Conservation (phyloP, 2,888 invertebrate species). For the Leptopilina syphax region DNA sequence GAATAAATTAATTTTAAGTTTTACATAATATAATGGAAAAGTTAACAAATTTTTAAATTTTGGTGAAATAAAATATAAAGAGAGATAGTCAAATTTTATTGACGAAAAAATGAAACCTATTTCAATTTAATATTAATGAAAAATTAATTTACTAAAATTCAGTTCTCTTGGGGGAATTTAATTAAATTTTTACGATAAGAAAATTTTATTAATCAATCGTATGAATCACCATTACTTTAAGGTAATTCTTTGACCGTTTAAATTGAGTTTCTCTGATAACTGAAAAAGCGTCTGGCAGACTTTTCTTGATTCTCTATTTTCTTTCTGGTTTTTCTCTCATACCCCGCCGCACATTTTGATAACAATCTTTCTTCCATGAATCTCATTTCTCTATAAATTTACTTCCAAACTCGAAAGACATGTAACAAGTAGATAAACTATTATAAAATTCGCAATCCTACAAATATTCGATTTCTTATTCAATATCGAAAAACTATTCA, state of each 20-base stretch:
- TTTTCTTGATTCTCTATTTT: background rate
- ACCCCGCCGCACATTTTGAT: background rate
- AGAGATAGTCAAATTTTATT: no score
- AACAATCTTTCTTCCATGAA: constrained; percentile 3
- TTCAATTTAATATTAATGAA: no score
- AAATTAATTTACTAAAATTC: no score
- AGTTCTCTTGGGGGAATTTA: no score
- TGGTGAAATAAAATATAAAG: no score
- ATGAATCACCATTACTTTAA: background rate
- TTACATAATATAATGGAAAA: no score
- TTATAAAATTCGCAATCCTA: background rate
- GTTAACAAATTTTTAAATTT: no score
- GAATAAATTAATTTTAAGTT: no score
- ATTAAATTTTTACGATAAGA: no score
- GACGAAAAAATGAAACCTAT: no score
- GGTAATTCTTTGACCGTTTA: background rate
- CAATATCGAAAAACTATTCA: background rate
- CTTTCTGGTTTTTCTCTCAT: constrained; percentile 1
- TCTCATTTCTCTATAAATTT: constrained; percentile 9
- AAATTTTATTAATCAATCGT: background rate
- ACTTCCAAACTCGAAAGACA: constrained; percentile 9
- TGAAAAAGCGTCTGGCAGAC: constrained; percentile 2
- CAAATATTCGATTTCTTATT: background rate
- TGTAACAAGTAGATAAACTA: background rate
- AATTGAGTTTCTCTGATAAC: background rate